Conservation (phyloP, 1,140 invertebrate genomes). For the Leptonema lineaticorne region DNA sequence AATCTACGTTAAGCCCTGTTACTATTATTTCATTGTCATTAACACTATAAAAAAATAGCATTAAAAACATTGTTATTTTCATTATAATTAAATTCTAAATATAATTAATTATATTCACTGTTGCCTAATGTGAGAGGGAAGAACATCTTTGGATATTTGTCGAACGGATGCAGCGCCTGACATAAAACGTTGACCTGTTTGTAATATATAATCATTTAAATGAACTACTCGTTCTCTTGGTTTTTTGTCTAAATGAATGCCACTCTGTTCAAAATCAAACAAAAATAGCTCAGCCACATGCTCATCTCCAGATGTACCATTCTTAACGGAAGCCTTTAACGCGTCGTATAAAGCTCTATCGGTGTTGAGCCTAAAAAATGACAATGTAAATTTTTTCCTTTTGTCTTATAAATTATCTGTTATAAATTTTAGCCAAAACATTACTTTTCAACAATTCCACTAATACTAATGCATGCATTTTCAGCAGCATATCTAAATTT, state of each 20-base stretch:
- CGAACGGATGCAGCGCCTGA: slow-evolving; percentile 69
- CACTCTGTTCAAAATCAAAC: slow-evolving; percentile 96
- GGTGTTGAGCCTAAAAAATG: slow-evolving; percentile 82
- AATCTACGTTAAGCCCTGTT: slow-evolving; percentile 80
- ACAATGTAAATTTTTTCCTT: too few species aligned
- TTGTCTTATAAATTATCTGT: too few species aligned
- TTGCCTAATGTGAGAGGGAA: slow-evolving; percentile 73
- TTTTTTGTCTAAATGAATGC: slow-evolving; percentile 86
- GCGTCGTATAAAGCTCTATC: slow-evolving; percentile 79
- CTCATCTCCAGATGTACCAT: slow-evolving; percentile 79
- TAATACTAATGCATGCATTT: slow-evolving; percentile 82
- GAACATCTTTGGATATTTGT: slow-evolving; percentile 60
- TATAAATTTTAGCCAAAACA: slow-evolving; percentile 23
- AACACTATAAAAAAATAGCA: not conserved
- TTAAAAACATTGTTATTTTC: not conserved
- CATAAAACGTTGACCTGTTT: slow-evolving; percentile 87
- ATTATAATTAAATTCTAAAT: not conserved
- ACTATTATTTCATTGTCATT: slow-evolving; percentile 72
- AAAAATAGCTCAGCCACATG: slow-evolving; percentile 88
- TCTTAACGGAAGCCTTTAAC: slow-evolving; percentile 66
- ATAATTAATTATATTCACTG: slow-evolving; percentile 61
- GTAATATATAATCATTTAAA: slow-evolving; percentile 78
- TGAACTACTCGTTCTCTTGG: slow-evolving; percentile 76
- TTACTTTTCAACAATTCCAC: slow-evolving; percentile 89
- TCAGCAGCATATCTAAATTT: slow-evolving; percentile 78